Evolutionary conservation across 2,113 vertebrate genomes (phyloP).

Genomic region (Argyrosomus japonicus): DNA sequence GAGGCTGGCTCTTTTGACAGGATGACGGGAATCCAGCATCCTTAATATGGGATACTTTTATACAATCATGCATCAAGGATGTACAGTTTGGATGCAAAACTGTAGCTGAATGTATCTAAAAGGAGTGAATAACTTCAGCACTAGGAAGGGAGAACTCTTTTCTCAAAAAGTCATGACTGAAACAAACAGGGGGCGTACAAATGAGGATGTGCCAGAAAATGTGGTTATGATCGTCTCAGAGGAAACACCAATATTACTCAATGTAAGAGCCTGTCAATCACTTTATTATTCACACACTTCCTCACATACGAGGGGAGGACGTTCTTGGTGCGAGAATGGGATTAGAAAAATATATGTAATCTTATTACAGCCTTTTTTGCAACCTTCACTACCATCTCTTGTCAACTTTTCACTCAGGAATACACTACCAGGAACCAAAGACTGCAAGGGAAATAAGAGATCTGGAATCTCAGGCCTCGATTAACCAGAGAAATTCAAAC

Average conservation of each 20-base stretch:
- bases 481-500: constrained; percentile 25
- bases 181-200: constrained; percentile 24
- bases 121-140: constrained; percentile 34
- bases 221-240: constrained; percentile 12
- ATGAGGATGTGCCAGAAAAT: constrained; percentile 45
- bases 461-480: constrained; percentile 46
- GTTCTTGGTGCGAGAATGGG: background rate
- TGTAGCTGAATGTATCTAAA: constrained; percentile 64
- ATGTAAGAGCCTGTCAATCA: constrained; percentile 23
- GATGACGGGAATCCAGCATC: background rate
- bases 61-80: constrained; percentile 29
- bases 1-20: constrained; percentile 51
- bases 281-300: constrained; percentile 45
- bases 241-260: constrained; percentile 32
- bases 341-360: constrained; percentile 3
- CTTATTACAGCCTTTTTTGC: background rate
- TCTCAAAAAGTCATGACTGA: background rate
- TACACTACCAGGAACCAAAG: constrained; percentile 36
- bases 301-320: background rate
- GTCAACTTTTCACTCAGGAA: constrained; percentile 71
- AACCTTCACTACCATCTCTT: constrained; percentile 25
- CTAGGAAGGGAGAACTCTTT: background rate
- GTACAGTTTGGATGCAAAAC: constrained; percentile 35
- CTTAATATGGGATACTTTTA: constrained; percentile 8
- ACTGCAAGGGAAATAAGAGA: constrained; percentile 49